These are phyloP conservation scores for Hephaestus fuliginosus DNA, from an alignment of 2,797 vertebrate genomes.

Conservation along the genomic window DNA sequence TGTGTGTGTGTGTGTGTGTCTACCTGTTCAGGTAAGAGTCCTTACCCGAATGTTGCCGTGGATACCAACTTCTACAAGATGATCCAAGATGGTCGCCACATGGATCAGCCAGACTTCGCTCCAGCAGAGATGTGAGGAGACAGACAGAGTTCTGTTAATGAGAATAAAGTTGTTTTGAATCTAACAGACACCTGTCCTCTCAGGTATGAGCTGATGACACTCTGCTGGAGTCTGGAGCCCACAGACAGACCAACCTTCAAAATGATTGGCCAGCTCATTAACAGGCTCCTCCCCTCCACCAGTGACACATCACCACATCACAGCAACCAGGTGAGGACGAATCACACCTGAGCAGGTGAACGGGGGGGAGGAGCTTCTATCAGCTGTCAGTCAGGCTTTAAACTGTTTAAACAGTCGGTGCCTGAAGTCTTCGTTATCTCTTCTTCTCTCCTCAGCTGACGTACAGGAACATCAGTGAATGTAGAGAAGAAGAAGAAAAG, in stretches of 20 bases:
- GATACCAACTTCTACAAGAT: slow-evolving; percentile 95
- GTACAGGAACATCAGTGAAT: slow-evolving; percentile 69
- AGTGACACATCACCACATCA: slow-evolving; percentile 33
- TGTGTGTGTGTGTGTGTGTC: slow-evolving; percentile 8
- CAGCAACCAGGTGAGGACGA: slow-evolving; percentile 79
- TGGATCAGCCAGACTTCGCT: slow-evolving; percentile 92
- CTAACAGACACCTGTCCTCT: slow-evolving; percentile 6
- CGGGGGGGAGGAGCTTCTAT: too few relatives aligned
- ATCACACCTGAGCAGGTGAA: neutral
- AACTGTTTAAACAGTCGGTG: neutral
- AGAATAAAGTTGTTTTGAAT: neutral
- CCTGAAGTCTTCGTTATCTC: neutral
- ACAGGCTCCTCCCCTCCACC: slow-evolving; percentile 81
- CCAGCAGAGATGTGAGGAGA: slow-evolving; percentile 91
- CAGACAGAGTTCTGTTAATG: neutral
- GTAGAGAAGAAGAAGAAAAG: slow-evolving; percentile 46
- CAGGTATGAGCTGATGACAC: slow-evolving; percentile 94
- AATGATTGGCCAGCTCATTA: slow-evolving; percentile 87
- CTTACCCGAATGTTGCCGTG: slow-evolving; percentile 93
- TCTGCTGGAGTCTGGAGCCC: slow-evolving; percentile 94
- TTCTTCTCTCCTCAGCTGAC: slow-evolving; percentile 30
- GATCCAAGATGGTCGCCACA: slow-evolving; percentile 95
- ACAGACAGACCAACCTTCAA: slow-evolving; percentile 91
- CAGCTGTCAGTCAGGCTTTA: neutral
- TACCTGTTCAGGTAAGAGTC: slow-evolving; percentile 89